phyloP scores from a whole-genome alignment of 2,797 vertebrate species.

The Peromyscus eremicus region DNA sequence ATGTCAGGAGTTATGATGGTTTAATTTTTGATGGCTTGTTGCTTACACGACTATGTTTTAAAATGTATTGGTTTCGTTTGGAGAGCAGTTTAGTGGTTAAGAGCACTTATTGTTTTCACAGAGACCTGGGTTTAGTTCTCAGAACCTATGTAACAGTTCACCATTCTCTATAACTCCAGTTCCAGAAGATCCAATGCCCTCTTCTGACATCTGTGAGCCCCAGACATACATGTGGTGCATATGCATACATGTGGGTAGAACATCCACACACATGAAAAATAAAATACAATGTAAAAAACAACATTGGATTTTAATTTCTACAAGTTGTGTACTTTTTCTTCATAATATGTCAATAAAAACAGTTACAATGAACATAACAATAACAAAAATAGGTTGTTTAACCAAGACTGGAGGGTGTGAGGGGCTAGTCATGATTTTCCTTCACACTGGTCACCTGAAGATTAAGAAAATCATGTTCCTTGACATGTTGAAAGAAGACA shows the following conservation, averaged over 20 bases:
- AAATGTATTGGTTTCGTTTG: not conserved
- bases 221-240: not conserved
- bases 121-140: not conserved
- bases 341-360: not conserved
- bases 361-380: not conserved
- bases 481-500: not conserved
- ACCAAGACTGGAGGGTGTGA: slow-evolving; percentile 6
- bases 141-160: not conserved
- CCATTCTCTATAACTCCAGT: not conserved
- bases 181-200: not conserved
- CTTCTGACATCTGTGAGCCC: not conserved
- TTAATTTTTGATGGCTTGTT: not conserved
- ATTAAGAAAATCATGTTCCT: slow-evolving; percentile 13
- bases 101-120: not conserved
- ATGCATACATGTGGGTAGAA: no score
- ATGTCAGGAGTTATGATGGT: not conserved
- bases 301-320: not conserved
- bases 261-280: not conserved
- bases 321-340: not conserved
- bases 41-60: not conserved
- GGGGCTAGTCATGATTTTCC: not conserved
- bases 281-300: not conserved
- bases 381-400: slow-evolving; percentile 23
- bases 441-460: slow-evolving; percentile 10
- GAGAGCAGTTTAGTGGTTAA: not conserved